These are phyloP conservation scores for Mus minutoides DNA, from an alignment of 2,797 vertebrate species.

Conservation along the genomic window DNA sequence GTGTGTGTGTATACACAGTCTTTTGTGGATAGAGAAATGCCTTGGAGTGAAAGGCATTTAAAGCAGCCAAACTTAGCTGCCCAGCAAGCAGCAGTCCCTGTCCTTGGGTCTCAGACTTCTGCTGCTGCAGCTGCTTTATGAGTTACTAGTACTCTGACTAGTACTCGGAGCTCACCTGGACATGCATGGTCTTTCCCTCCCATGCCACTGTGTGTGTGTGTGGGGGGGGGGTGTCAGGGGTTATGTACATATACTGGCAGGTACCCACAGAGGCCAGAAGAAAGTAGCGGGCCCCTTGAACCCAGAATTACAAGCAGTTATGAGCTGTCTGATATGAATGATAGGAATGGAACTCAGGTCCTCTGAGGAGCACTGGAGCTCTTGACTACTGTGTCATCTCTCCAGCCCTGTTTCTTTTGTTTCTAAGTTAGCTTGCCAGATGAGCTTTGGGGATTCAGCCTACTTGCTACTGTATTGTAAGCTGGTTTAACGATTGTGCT, in stretches of 20 bases:
- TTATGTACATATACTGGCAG: neutral
- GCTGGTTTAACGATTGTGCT: neutral
- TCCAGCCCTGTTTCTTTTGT: neutral
- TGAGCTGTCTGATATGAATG: neutral
- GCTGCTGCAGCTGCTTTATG: neutral
- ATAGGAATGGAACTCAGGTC: neutral
- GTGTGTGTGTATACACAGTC: neutral
- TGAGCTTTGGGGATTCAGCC: neutral
- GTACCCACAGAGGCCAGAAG: neutral
- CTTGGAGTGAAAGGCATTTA: neutral
- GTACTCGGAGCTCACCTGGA: neutral
- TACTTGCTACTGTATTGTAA: neutral
- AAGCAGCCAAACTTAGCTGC: neutral
- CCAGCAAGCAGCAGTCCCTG: neutral
- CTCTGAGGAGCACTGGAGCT: neutral
- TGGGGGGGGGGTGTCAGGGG: neutral
- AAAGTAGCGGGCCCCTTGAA: neutral
- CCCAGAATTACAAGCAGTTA: neutral
- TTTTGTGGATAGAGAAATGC: neutral
- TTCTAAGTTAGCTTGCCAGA: conserved; percentile 16
- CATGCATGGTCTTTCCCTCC: neutral
- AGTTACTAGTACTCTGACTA: neutral
- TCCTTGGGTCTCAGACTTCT: neutral
- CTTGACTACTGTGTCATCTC: too few relatives aligned
- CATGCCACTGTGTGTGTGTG: too few relatives aligned